Evolutionary conservation across 1,140 invertebrate species (phyloP), one percentile per base, ranked within the genome.

Genomic region (Anadara kagoshimensis): DNA sequence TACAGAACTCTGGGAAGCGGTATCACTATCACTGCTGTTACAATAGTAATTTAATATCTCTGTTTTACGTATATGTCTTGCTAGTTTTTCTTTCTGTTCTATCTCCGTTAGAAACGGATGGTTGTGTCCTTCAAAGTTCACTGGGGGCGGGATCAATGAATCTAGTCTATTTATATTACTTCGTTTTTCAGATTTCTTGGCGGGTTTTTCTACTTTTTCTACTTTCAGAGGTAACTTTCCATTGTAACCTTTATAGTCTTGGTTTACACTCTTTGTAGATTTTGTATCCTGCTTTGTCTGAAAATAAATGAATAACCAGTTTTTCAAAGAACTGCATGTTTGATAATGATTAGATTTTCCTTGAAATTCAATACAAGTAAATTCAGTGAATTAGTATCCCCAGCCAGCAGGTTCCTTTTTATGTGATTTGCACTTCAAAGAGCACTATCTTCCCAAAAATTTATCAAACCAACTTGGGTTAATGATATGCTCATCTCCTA

Each of bases 61-160:
- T 18, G 56, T 61, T 47, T 80, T 80, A n/a, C 75, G 62, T 22
- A 75, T 65, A 0, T 74, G 49, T 18, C 69, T 51, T 18, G 76
- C 68, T 5, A 72, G 24, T 61, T 81, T 79, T 47, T 78, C 61
- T 24, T 78, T 73, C 62, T 74, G 72, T 65, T 85, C 84, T 0
- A 82, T 20, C 12, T 77, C 75, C 0, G 79, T 80, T 57, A 76
- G 77, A 85, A 97, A 97, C 0, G 96, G 95, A 90, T 97, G 95
- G 83, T 97, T 97, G 81, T 93, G 93, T 11, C 95, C 95, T 78
- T 95, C 93, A 86, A 96, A 97, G 85, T 96, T 94, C 83, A 94
- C 93, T 7, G 94, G 93, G 1, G 93, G 93, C 54, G 95, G 95
- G 87, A 97, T 97, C 49, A 96, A 95, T 11, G 93, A 92, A 84